phyloP scores from a whole-genome alignment of 2,888 invertebrate genomes.

The Argynnis bischoffii region DNA sequence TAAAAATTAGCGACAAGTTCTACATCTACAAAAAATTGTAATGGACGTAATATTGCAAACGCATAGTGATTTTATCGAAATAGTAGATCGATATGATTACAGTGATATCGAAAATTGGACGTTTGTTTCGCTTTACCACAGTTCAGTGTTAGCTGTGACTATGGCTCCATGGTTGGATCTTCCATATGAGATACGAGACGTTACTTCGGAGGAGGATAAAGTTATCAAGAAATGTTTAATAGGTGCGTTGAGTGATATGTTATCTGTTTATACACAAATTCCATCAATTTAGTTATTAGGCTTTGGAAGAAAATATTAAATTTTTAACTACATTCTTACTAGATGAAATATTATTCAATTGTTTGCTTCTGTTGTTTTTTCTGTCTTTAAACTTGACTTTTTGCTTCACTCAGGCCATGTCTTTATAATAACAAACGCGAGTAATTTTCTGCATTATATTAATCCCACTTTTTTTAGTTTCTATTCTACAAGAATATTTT shows the following conservation, averaged over 20 bases:
- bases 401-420: too few species aligned
- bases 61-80: conserved; percentile 27
- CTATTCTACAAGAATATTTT: too few species aligned
- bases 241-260: conserved; percentile 58
- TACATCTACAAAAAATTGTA: neutral
- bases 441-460: too few species aligned
- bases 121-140: conserved; percentile 44
- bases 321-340: neutral
- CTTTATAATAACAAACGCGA: too few species aligned
- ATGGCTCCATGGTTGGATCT: conserved; percentile 67
- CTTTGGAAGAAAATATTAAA: too few species aligned
- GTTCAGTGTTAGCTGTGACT: conserved; percentile 28
- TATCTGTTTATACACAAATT: neutral
- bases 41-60: neutral
- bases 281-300: too few species aligned
- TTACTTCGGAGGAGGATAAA: conserved; percentile 66
- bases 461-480: too few species aligned
- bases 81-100: conserved; percentile 39
- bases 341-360: neutral
- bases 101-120: conserved; percentile 47
- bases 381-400: too few species aligned
- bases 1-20: too few species aligned
- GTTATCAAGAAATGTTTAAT: conserved; percentile 66
- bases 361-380: too few species aligned
- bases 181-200: conserved; percentile 64